Base-by-base conservation (phyloP, 1,140 invertebrate species). In the Diorhabda carinulata region DNA sequence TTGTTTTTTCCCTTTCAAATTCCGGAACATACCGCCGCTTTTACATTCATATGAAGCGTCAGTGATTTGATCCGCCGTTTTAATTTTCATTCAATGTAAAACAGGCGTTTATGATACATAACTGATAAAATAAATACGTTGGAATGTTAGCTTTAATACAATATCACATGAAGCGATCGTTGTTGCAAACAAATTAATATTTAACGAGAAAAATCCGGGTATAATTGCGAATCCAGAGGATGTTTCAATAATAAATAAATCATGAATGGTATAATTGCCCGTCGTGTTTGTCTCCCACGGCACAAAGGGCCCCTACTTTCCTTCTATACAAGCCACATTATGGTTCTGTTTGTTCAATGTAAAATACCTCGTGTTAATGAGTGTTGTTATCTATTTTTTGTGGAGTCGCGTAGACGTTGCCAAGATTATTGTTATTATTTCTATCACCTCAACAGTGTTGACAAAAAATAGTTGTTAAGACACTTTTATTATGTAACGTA, bases 221-320 rank as follows among this genome's bases (percentile, higher is more conserved):
- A 25, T 40, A 10, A 41, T 4, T 41, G 56, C 40, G 41, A 8
- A 58, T 57, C 57, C 56, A 56, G 47, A 66, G 64, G 64, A 66
- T 57, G 64, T 66, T 66, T 66, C 64, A 66, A 66, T 66, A 44
- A 66, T 66, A 41, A 66, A 66, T 66, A 66, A 66, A 66, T 66
- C 64, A 57, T 25, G 47, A 41, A 25, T 25, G 40, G 3, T 6
- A 41, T 57, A 66, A 66, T 66, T 57, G 52, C 64, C 64, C 47
- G 41, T 57, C 52, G 42, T 56, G 64, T 57, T 66, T 44, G 3
- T n/a, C 8, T 5, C 40, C 10, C 42, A n/a, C 9, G 9, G 41
- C 25, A 57, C 62, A 43, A n/a, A 66, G 42, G 47, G 42, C 64
- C 56, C 47, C 57, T 43, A 56, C 57, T 56, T 56, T 25, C 25